Conservation (phyloP, 1,140 invertebrate species). For the Bemisia tabaci region DNA sequence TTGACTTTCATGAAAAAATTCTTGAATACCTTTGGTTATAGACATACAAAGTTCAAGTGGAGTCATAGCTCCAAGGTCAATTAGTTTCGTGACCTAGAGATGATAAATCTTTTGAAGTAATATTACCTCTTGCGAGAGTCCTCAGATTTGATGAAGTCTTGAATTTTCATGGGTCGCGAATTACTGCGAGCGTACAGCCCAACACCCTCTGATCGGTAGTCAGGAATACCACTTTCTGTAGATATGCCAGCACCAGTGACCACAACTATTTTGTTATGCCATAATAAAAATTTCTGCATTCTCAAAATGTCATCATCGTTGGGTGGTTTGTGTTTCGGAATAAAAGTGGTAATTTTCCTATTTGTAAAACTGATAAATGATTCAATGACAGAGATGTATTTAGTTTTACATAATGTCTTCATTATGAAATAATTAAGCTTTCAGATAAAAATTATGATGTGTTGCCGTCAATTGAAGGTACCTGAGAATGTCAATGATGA, state of each 20-base stretch:
- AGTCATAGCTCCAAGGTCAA: too few relatives aligned
- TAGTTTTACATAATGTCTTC: too few relatives aligned
- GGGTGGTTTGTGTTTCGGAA: constrained; percentile 54
- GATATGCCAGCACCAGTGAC: constrained; percentile 90
- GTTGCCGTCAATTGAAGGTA: too few relatives aligned
- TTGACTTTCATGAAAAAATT: too few relatives aligned
- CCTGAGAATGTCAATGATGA: too few relatives aligned
- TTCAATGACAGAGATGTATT: not conserved
- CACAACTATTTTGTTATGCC: constrained; percentile 47
- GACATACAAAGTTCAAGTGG: too few relatives aligned
- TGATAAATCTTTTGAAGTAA: too few relatives aligned
- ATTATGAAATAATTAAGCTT: too few relatives aligned
- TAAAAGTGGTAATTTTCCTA: constrained; percentile 34
- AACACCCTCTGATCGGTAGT: constrained; percentile 85
- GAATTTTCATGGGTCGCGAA: constrained; percentile 66
- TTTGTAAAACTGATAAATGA: not conserved
- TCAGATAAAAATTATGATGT: too few relatives aligned
- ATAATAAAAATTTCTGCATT: constrained; percentile 46
- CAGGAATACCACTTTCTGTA: constrained; percentile 87
- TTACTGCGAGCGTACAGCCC: constrained; percentile 77
- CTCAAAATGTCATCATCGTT: constrained; percentile 41
- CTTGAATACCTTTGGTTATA: too few relatives aligned
- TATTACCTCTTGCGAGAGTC: constrained; percentile 55
- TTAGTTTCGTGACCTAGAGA: too few relatives aligned
- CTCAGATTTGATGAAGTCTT: constrained; percentile 65